These are phyloP conservation scores for Typhlichthys eigenmanni DNA, from an alignment of 2,797 vertebrate species.

Conservation along the genomic window DNA sequence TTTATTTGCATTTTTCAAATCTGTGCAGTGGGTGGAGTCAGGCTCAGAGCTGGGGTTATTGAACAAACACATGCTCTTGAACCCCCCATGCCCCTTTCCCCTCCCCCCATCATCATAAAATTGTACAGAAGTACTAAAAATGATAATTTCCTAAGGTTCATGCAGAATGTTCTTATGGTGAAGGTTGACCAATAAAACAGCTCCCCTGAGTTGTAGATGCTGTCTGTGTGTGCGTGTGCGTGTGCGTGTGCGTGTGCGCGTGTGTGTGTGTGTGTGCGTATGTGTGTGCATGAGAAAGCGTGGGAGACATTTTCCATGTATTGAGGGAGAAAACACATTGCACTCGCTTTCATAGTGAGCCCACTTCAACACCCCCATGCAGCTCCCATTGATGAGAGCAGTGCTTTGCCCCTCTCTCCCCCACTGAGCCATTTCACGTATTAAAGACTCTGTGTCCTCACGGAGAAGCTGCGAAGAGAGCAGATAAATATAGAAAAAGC, in stretches of 20 bases:
- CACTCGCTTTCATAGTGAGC: slow-evolving; percentile 57
- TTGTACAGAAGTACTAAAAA: neutral
- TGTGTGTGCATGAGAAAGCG: slow-evolving; percentile 56
- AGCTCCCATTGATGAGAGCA: slow-evolving; percentile 69
- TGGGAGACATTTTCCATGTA: slow-evolving; percentile 67
- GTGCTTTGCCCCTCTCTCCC: slow-evolving; percentile 60
- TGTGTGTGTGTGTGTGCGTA: slow-evolving; percentile 63
- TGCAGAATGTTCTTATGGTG: slow-evolving; percentile 48
- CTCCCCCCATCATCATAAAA: neutral
- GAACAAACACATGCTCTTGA: too few relatives aligned
- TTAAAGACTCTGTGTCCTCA: slow-evolving; percentile 41
- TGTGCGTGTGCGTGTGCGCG: slow-evolving; percentile 59
- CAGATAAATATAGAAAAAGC: slow-evolving; percentile 38
- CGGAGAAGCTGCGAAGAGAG: slow-evolving; percentile 35
- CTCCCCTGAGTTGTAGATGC: slow-evolving; percentile 57
- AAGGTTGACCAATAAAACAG: slow-evolving; percentile 69
- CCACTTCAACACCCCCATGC: slow-evolving; percentile 61
- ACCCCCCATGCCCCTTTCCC: neutral
- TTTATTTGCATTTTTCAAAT: too few relatives aligned
- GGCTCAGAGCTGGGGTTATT: too few relatives aligned
- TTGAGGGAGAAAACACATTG: slow-evolving; percentile 58
- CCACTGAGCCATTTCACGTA: slow-evolving; percentile 57
- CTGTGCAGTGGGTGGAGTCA: too few relatives aligned
- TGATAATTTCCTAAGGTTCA: slow-evolving; percentile 31
- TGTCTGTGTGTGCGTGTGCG: slow-evolving; percentile 41